Evolutionary conservation across 1,140 invertebrate species (phyloP), one percentile per base, ranked within the genome.

Genomic region (Trachelipus rathkii): DNA sequence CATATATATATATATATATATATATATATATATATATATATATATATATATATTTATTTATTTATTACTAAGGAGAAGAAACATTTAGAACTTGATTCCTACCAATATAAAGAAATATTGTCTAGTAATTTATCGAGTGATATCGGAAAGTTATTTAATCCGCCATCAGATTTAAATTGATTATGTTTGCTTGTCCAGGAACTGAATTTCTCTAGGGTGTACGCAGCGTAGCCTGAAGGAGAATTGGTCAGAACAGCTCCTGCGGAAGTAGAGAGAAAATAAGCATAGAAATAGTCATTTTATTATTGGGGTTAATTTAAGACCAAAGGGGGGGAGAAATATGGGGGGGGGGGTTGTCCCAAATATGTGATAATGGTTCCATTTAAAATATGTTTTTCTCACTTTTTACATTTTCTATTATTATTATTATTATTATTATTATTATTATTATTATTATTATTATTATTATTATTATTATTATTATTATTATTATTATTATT

Each of bases 41-140:
- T 33, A 33, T 33, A 33, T 33, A 33, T 33, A 33, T 1, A 33
- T 33, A n/a, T n/a, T n/a, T n/a, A n/a, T n/a, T n/a, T n/a, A n/a
- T n/a, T n/a, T n/a, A n/a, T n/a, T n/a, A n/a, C n/a, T n/a, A n/a
- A 33, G 33, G 6, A 33, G 33, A 6, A 33, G 33, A 33, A 33
- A 33, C 33, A 3, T 3, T 33, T 33, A 33, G 33, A 33, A 33
- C 33, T 6, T 33, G 33, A 1, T 6, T 33, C 33, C 2, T 44
- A 82, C 90, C 93, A 97, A 84, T 96, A 97, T 43, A 96, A 84
- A 92, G 95, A 96, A 0, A 96, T 83, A 83, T 95, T 95, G 78
- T 95, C 95, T 6, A 97, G 85, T 4, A 96, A 84, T 79, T 94
- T 92, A 72, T 93, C 91, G 72, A 91, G 84, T 9, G 86, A 84